phyloP scores from a whole-genome alignment of 2,113 vertebrate genomes.

The Vicugna pacos region DNA sequence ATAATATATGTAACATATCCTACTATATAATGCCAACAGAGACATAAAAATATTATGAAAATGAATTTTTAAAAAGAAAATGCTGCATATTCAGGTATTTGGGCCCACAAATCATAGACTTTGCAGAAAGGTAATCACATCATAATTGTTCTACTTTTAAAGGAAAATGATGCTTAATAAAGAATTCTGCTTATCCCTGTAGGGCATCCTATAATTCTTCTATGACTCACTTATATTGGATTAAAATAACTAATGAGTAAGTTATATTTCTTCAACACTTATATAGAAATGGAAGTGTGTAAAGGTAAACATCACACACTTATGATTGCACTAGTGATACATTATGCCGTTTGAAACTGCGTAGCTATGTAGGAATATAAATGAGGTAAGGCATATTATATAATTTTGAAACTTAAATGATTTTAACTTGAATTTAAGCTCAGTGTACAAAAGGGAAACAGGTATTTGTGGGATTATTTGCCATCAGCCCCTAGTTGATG shows the following conservation, averaged over 20 bases:
- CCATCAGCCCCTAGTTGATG: background rate
- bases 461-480: background rate
- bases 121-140: background rate
- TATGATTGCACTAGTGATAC: background rate
- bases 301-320: background rate
- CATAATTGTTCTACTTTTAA: background rate
- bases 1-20: background rate
- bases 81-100: background rate
- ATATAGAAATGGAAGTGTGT: background rate
- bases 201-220: background rate
- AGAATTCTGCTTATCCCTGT: background rate
- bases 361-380: background rate
- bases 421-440: background rate
- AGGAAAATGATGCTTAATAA: background rate
- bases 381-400: background rate
- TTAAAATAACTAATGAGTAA: background rate
- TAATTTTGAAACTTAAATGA: slow-evolving; percentile 12
- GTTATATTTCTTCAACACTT: background rate
- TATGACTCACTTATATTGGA: background rate
- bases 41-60: background rate
- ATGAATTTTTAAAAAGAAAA: background rate
- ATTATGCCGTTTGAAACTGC: background rate
- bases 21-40: background rate
- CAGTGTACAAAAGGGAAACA: background rate
- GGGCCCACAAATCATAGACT: background rate